phyloP scores from a whole-genome alignment of 2,888 invertebrate species.

The Acheta domesticus region DNA sequence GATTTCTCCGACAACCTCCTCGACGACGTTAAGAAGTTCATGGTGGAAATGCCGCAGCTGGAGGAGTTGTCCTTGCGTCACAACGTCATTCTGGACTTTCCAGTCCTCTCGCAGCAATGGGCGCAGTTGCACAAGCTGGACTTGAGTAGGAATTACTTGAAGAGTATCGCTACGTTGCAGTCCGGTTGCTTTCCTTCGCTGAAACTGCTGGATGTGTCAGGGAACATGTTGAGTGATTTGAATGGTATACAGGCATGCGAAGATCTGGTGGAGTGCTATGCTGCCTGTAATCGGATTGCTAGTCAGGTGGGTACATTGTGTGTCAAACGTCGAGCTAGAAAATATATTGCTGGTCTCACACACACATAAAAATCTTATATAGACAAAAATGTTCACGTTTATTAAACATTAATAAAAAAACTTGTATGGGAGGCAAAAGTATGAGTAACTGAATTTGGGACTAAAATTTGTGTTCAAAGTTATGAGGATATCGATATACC shows the following conservation, averaged over 20 bases:
- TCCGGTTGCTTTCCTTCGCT: background rate
- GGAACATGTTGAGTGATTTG: conserved; percentile 5
- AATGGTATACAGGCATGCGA: background rate
- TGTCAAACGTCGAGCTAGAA: too few species aligned
- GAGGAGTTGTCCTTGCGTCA: background rate
- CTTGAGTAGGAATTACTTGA: conserved; percentile 7
- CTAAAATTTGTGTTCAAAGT: too few species aligned
- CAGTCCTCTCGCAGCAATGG: background rate
- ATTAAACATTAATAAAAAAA: too few species aligned
- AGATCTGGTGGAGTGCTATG: background rate
- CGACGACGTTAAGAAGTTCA: background rate
- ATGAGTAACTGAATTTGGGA: too few species aligned
- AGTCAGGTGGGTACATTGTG: background rate
- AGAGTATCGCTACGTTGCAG: background rate
- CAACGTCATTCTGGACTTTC: background rate
- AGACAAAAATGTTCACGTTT: too few species aligned
- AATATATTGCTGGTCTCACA: too few species aligned
- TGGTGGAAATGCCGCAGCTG: background rate
- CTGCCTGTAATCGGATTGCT: background rate
- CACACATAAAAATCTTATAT: too few species aligned
- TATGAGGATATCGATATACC: too few species aligned
- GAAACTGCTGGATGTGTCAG: background rate
- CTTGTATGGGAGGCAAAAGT: too few species aligned
- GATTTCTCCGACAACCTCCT: conserved; percentile 5
- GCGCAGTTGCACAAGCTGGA: background rate